Percentiles rank a stretch among this genome's conserved stretches.
Evolutionary conservation across 2,888 invertebrate genomes (phyloP).

Genomic region (Prosapia bicincta): DNA sequence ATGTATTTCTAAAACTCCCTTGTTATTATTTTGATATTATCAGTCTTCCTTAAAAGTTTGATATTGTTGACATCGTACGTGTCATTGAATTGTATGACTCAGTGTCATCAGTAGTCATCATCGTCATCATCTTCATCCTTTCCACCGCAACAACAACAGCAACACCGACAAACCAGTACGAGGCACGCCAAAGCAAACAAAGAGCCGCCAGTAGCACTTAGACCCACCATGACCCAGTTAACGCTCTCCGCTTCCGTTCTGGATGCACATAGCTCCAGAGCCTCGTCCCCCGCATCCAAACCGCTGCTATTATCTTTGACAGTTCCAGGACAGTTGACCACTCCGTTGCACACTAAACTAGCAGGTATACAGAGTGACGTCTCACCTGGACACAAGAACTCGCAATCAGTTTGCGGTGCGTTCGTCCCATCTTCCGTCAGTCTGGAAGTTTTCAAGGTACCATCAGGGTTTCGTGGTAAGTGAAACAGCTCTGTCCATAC

Average conservation of each 20-base stretch:
- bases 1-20: too few relatives aligned
- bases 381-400: slow-evolving; percentile 84
- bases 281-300: slow-evolving; percentile 67
- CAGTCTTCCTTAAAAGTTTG: too few relatives aligned
- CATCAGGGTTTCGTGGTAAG: slow-evolving; percentile 78
- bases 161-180: slow-evolving; percentile 58
- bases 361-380: slow-evolving; percentile 79
- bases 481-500: slow-evolving; percentile 89
- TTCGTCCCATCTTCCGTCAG: slow-evolving; percentile 49
- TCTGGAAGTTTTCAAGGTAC: slow-evolving; percentile 72
- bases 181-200: slow-evolving; percentile 56
- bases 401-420: slow-evolving; percentile 53
- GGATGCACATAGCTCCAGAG: slow-evolving; percentile 66
- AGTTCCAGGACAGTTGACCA: slow-evolving; percentile 77
- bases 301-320: slow-evolving; percentile 36
- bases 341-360: slow-evolving; percentile 80
- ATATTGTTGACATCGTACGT: too few relatives aligned
- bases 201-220: slow-evolving; percentile 59
- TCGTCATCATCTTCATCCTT: slow-evolving; percentile 34
- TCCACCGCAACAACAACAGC: slow-evolving; percentile 39
- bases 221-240: slow-evolving; percentile 60
- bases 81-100: too few relatives aligned
- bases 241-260: slow-evolving; percentile 50
- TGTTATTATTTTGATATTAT: too few relatives aligned
- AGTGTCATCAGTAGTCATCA: not conserved